phyloP scores from a whole-genome alignment of 2,113 vertebrate genomes.

The Egretta garzetta region DNA sequence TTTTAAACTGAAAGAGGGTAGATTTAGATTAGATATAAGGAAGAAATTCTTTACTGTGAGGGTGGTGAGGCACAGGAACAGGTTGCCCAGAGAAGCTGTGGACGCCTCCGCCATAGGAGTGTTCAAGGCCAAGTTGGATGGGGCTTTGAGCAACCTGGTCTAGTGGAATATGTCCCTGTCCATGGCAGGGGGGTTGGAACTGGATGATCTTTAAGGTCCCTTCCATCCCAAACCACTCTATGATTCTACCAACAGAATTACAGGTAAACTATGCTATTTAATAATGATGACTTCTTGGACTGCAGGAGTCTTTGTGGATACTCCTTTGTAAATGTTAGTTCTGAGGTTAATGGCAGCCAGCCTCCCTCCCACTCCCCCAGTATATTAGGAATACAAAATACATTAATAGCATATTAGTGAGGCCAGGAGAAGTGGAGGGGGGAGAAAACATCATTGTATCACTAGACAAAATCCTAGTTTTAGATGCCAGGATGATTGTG shows the following conservation, averaged over 20 bases:
- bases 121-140: not conserved
- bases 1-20: not conserved
- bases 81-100: not conserved
- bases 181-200: not conserved
- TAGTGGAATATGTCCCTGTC: not conserved
- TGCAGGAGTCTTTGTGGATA: not conserved
- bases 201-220: not conserved
- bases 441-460: not conserved
- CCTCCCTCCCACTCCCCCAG: fast-evolving
- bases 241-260: not conserved
- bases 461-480: not conserved
- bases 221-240: not conserved
- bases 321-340: not conserved
- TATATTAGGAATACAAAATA: not conserved
- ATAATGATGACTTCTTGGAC: not conserved
- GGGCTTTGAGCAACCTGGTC: not conserved
- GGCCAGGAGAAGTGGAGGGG: not conserved
- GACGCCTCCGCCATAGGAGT: not conserved
- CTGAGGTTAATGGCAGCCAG: not conserved
- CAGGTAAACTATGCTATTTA: not conserved
- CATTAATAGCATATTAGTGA: not conserved
- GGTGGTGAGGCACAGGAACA: not conserved
- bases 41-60: not conserved
- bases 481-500: not conserved
- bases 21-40: not conserved